Conservation (phyloP, 2,113 vertebrate species). For the Riparia riparia region DNA sequence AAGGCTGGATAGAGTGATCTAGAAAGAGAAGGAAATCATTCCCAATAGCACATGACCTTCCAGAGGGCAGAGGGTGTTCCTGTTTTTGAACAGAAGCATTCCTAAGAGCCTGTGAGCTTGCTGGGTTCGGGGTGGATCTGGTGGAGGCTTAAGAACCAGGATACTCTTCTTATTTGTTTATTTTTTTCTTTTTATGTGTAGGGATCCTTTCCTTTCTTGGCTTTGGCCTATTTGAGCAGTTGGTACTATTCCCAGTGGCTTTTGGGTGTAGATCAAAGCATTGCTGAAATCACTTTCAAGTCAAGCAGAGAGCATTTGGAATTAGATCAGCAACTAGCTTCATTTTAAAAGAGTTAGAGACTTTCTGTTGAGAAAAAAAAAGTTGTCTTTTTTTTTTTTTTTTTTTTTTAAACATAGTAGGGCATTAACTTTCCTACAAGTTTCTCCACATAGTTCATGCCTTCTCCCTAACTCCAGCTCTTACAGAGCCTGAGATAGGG, state of each 20-base stretch:
- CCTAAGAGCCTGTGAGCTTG: background rate
- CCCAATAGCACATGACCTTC: background rate
- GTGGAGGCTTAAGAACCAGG: background rate
- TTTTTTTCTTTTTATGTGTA: background rate
- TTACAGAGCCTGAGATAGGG: background rate
- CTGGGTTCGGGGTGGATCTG: background rate
- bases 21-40: conserved; percentile 6
- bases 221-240: conserved; percentile 48
- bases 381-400: too few relatives aligned
- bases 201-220: conserved; percentile 21
- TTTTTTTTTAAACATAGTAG: background rate
- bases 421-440: background rate
- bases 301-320: conserved; percentile 56
- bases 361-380: background rate
- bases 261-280: conserved; percentile 68
- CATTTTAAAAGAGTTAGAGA: conserved; percentile 39
- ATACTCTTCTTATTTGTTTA: background rate
- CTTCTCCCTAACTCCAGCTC: background rate
- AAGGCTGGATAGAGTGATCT: conserved; percentile 25
- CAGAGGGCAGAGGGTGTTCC: background rate
- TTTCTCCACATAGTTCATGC: background rate
- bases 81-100: background rate
- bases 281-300: conserved; percentile 66
- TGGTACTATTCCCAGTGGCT: conserved; percentile 61
- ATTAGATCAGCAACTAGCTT: conserved; percentile 54